Base-by-base conservation (phyloP, 1,140 invertebrate genomes). In the Trachelipus rathkii region DNA sequence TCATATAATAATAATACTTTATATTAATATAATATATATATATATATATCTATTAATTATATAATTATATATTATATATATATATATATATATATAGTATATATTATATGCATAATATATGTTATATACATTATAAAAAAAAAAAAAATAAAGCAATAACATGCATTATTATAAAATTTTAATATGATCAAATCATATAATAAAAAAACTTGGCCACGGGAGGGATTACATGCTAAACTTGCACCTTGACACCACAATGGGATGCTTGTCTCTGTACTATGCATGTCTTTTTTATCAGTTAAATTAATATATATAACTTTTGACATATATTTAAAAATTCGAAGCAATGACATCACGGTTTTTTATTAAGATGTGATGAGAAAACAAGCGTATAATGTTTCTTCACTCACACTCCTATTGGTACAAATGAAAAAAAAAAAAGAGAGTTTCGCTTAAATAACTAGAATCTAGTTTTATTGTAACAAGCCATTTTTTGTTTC, bases 21-120 rank as follows among this genome's bases (percentile, higher is more conserved):
- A n/a, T n/a, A n/a, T n/a, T n/a, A n/a, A n/a, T n/a, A n/a, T n/a
- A n/a, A 70, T 70, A 70, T 70, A 24, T 70, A 70, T 33, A 70
- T 70, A 70, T 33, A 70, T 70, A 70, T 70, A 33, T 23, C 3
- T 70, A 70, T 23, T 9, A 15, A 3, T 3, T 23, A 23, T 70
- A 70, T 70, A 33, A 5, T 2, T 33, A 33, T 33, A 33, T 33
- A 33, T 70, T 70, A 33, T 70, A 60, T 21, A 60, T 60, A 21
- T 60, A 60, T 60, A 60, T 21, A 60, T 70, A 33, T 70, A 33
- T 70, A 70, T 70, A 70, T 70, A 33, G n/a, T 70, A 70, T 70
- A 70, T 33, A n/a, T 70, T 70, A 70, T 23, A 23, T 33, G 11
- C 11, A 70, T 70, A 33, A 70, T 13, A 21, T 24, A 23, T 23